Base-by-base conservation (phyloP, 2,797 vertebrate species). In the Okamejei kenojei region DNA sequence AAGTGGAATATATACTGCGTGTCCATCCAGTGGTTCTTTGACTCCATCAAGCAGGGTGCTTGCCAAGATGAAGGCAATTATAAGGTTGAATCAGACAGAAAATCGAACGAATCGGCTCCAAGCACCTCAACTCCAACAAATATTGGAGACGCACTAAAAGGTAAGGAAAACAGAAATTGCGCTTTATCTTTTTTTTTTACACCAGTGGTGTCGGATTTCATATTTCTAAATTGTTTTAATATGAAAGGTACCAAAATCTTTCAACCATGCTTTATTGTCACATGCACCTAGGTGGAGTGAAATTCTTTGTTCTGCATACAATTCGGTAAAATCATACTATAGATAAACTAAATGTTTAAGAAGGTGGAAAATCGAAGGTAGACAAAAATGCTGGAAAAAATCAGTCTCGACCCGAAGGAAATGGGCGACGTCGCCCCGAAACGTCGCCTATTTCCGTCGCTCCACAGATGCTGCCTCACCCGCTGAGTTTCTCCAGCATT, bases 1-100 rank as follows among this genome's bases (percentile, higher is more conserved):
- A 99, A 97, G 94, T 99, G 99, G 99, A 99, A 99, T 7, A 97
- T 99, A 93, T 98, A 97, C 93, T 99, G 99, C 92, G 97, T 99
- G 93, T 97, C 98, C 61, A 94, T 97, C 38, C 97, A 98, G 93
- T 99, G 99, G 99, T 97, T 99, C 94, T 98, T 98, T 96, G 98
- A 99, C 95, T 99, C 98, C 95, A 97, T 99, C 86, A 97, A 99
- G 94, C 99, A 97, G 90, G 97, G 98, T 54, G 99, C 97, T 95
- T 99, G 98, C 96, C 99, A 99, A 95, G 98, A 99, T 94, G 98
- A 99, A 94, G 96, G 96, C 17, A 97, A 97, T 0, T 99, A 99
- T 95, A 96, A 94, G 2, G 94, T 97, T 93, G 96, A 97, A 92
- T 93, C 95, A 77, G 95, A 93, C 11, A 88, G 94, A 86, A 95